Conservation (phyloP, 1,140 invertebrate species). For the Microvelia longipes region DNA sequence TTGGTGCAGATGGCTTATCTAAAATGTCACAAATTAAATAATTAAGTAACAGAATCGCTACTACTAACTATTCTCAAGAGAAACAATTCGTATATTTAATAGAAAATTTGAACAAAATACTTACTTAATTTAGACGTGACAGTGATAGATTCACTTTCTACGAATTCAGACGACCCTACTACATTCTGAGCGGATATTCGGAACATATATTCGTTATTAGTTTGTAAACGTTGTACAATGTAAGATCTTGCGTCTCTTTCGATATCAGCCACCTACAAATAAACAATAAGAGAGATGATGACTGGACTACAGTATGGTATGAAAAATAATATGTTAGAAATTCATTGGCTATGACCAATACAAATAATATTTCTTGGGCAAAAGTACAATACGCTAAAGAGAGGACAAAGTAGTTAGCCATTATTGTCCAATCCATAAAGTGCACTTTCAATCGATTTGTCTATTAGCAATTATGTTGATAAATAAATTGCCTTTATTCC, state of each 20-base stretch:
- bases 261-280: conserved; percentile 48
- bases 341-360: background rate
- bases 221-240: conserved; percentile 56
- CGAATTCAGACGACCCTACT: conserved; percentile 56
- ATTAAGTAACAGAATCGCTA: background rate
- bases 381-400: background rate
- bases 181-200: conserved; percentile 67
- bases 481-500: too few relatives aligned
- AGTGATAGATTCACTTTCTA: conserved; percentile 50
- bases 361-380: background rate
- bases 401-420: too few relatives aligned
- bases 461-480: too few relatives aligned
- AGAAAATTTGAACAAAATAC: too few relatives aligned
- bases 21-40: conserved; percentile 4
- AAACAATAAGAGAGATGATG: too few relatives aligned
- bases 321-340: background rate
- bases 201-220: conserved; percentile 70
- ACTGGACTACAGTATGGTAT: background rate
- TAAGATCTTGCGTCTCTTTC: conserved; percentile 51
- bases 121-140: conserved; percentile 45
- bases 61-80: background rate
- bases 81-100: background rate
- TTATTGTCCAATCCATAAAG: too few relatives aligned
- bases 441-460: too few relatives aligned
- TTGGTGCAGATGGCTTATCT: conserved; percentile 66